These are phyloP conservation scores for Ommatoiulus sabulosus DNA, from an alignment of 2,888 invertebrate species.

Conservation along the genomic window DNA sequence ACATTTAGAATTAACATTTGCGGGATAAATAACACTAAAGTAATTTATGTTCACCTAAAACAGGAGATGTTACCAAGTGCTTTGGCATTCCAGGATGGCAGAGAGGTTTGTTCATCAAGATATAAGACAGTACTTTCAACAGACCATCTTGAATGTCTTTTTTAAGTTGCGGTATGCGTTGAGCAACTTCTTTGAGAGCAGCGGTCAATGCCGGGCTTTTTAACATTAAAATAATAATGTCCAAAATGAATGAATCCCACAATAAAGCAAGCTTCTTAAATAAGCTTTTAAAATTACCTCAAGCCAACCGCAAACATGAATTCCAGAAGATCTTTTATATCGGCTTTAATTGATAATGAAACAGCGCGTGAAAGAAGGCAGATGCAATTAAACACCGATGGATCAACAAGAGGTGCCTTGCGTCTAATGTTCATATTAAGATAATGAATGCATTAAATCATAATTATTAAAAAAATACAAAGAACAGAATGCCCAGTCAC, in stretches of 20 bases:
- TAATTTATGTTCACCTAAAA: not conserved
- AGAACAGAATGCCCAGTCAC: not conserved
- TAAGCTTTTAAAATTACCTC: conserved; percentile 63
- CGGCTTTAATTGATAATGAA: conserved; percentile 79
- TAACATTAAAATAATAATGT: not conserved
- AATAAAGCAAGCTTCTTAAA: conserved; percentile 48
- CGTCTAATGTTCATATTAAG: conserved; percentile 71
- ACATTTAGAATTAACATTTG: not conserved
- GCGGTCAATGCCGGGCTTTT: conserved; percentile 87
- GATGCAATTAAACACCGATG: conserved; percentile 92
- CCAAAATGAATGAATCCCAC: conserved; percentile 23
- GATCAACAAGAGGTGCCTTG: conserved; percentile 77
- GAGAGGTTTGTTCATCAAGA: conserved; percentile 88
- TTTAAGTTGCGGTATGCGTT: conserved; percentile 87
- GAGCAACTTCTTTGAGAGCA: conserved; percentile 89
- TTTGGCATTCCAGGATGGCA: conserved; percentile 77
- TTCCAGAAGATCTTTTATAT: conserved; percentile 86
- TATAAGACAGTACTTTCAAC: conserved; percentile 88
- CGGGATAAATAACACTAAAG: not conserved
- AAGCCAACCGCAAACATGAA: conserved; percentile 93
- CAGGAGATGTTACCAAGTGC: conserved; percentile 69
- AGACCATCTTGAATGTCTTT: conserved; percentile 93
- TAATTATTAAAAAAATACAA: not conserved
- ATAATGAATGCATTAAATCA: not conserved
- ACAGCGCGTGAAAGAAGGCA: conserved; percentile 91